Conservation (phyloP, 2,888 invertebrate species). For the Eueremaeus valkanovi region DNA sequence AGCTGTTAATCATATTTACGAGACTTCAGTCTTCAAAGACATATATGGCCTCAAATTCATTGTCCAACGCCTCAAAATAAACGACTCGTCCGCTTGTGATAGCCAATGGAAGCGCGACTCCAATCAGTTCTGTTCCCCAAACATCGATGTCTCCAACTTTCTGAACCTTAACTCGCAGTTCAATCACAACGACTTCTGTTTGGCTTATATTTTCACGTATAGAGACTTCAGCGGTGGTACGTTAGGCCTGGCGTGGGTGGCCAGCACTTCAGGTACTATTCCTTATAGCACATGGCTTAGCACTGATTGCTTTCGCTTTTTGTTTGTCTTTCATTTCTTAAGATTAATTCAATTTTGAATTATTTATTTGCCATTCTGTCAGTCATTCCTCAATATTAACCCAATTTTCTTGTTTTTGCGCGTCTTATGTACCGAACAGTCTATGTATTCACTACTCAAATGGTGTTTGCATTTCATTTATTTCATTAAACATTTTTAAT, state of each 20-base stretch:
- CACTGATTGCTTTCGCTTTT: too few relatives aligned
- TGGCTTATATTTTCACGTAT: slow-evolving; percentile 98
- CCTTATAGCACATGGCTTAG: too few relatives aligned
- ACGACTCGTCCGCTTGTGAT: slow-evolving; percentile 77
- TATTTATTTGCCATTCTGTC: too few relatives aligned
- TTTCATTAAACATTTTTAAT: too few relatives aligned
- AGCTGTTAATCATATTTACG: slow-evolving; percentile 94
- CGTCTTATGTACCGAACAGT: too few relatives aligned
- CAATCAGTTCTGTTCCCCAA: slow-evolving; percentile 77
- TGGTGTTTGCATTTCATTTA: too few relatives aligned
- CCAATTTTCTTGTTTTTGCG: too few relatives aligned
- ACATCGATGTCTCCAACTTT: slow-evolving; percentile 98
- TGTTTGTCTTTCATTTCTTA: too few relatives aligned
- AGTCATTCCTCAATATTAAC: too few relatives aligned
- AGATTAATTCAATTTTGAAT: too few relatives aligned
- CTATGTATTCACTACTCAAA: too few relatives aligned
- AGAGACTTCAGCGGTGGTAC: slow-evolving; percentile 98
- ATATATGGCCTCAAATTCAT: slow-evolving; percentile 95
- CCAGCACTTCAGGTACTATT: slow-evolving; percentile 68
- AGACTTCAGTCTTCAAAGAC: slow-evolving; percentile 90
- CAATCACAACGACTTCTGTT: slow-evolving; percentile 96
- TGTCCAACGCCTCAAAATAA: slow-evolving; percentile 87
- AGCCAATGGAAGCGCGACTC: slow-evolving; percentile 61
- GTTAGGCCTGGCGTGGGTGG: slow-evolving; percentile 97
- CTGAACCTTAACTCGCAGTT: slow-evolving; percentile 93